These are phyloP conservation scores for Papilio helenus DNA, from an alignment of 1,140 invertebrate species.

Conservation along the genomic window DNA sequence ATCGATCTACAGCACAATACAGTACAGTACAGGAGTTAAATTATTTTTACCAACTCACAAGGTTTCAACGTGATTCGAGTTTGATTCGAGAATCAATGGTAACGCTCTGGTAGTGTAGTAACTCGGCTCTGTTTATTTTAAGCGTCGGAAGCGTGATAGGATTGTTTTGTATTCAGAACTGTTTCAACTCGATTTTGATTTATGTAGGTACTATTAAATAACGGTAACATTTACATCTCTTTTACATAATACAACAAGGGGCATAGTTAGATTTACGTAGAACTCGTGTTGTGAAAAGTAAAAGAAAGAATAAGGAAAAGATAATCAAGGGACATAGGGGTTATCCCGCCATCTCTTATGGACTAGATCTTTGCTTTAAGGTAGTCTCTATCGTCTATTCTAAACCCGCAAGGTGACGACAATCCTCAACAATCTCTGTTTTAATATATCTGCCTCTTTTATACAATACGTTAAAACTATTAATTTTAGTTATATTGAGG, in stretches of 20 bases:
- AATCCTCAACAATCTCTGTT: background rate
- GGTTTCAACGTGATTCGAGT: background rate
- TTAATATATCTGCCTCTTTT: background rate
- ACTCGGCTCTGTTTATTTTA: conserved; percentile 40
- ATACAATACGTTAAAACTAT: background rate
- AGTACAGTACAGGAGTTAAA: background rate
- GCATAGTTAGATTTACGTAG: background rate
- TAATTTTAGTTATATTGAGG: background rate
- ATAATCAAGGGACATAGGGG: background rate
- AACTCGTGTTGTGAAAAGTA: background rate
- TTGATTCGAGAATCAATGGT: conserved; percentile 31
- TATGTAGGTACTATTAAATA: conserved; percentile 18
- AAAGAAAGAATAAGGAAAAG: background rate
- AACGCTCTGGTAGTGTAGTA: conserved; percentile 23
- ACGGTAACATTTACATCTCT: background rate
- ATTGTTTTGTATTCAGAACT: conserved; percentile 42
- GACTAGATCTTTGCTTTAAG: too few relatives aligned
- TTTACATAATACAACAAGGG: background rate
- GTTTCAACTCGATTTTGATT: conserved; percentile 42
- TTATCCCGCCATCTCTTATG: too few relatives aligned
- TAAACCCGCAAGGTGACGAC: background rate
- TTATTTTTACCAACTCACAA: background rate
- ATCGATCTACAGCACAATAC: background rate
- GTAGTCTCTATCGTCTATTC: too few relatives aligned
- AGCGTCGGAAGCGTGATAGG: conserved; percentile 40